Conservation (phyloP, 2,113 vertebrate genomes). For the Microcebus murinus region DNA sequence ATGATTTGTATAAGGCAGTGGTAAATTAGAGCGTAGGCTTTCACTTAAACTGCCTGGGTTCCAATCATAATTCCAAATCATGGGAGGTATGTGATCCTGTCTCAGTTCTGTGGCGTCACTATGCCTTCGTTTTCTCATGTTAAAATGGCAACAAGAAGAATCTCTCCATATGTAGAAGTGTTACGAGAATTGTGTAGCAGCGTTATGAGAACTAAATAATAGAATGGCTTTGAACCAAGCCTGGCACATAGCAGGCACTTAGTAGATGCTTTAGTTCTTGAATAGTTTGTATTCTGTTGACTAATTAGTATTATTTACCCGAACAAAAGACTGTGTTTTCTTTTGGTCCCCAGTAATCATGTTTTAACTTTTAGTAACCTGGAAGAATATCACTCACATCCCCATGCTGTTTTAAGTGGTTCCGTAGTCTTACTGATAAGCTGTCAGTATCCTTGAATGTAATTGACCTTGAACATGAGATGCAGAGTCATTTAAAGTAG, state of each 20-base stretch:
- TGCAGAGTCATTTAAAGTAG: background rate
- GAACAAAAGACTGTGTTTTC: background rate
- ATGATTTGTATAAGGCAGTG: background rate
- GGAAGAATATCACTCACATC: background rate
- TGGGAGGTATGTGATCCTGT: background rate
- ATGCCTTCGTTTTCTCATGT: background rate
- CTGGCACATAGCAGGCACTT: background rate
- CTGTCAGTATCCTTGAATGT: background rate
- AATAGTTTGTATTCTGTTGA: background rate
- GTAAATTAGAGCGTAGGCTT: background rate
- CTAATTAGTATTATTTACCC: background rate
- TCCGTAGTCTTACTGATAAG: background rate
- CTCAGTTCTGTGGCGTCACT: background rate
- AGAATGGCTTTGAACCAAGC: background rate
- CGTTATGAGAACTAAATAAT: background rate
- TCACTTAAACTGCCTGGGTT: background rate
- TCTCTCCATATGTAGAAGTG: background rate
- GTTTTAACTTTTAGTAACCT: background rate
- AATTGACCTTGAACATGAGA: background rate
- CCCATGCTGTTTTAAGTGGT: background rate
- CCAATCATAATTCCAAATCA: background rate
- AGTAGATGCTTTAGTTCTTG: background rate
- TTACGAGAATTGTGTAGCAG: background rate
- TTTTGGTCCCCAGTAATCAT: background rate
- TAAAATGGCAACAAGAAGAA: background rate